Evolutionary conservation across 1,140 invertebrate genomes (phyloP).

Genomic region (Ericerus pela): DNA sequence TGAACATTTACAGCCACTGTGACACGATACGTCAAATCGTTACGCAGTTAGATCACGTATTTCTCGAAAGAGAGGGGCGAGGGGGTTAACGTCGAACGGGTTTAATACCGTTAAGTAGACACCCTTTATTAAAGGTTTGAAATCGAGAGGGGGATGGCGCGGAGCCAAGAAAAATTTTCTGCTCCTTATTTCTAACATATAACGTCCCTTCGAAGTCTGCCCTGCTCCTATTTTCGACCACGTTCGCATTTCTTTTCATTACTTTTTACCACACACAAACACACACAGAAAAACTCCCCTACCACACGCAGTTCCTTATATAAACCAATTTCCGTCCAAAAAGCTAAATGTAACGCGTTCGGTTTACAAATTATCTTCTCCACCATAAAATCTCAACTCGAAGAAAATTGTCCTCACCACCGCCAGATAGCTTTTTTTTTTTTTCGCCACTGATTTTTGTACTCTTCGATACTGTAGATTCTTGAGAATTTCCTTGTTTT

Average conservation of each 20-base stretch:
- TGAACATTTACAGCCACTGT: constrained; percentile 7
- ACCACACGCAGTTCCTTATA: too few species aligned
- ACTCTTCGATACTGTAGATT: too few species aligned
- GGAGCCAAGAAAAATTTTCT: not conserved
- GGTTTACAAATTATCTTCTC: constrained; percentile 10
- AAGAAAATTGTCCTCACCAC: constrained; percentile 1
- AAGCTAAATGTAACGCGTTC: constrained; percentile 10
- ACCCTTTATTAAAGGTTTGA: constrained; percentile 7
- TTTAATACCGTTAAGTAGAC: constrained; percentile 12
- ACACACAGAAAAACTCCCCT: too few species aligned
- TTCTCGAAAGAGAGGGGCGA: not conserved
- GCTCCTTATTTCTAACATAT: not conserved
- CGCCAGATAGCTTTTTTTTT: too few species aligned
- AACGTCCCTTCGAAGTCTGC: too few species aligned
- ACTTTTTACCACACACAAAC: too few species aligned
- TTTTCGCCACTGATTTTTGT: too few species aligned
- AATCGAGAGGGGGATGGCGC: too few species aligned
- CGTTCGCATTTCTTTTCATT: too few species aligned
- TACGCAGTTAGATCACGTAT: constrained; percentile 4
- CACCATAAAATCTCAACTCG: constrained; percentile 5
- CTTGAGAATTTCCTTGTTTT: too few species aligned
- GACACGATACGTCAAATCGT: constrained; percentile 1
- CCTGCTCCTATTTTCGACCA: too few species aligned
- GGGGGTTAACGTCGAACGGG: constrained; percentile 4
- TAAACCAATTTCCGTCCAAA: constrained; percentile 11